Evolutionary conservation across 2,797 vertebrate genomes (phyloP).

Genomic region (Acanthopagrus latus): DNA sequence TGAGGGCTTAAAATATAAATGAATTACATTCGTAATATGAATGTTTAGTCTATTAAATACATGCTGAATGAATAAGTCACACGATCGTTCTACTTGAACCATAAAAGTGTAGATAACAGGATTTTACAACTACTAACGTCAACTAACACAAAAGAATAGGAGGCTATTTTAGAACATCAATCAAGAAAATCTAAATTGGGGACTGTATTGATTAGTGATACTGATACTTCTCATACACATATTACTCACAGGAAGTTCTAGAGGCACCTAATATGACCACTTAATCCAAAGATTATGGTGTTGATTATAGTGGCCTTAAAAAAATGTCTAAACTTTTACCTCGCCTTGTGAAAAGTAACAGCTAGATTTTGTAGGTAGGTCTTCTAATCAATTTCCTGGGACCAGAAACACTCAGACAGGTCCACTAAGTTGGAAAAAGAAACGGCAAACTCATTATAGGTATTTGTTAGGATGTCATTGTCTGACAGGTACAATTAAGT

Average conservation of each 20-base stretch:
- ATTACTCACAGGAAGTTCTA: not conserved
- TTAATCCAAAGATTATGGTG: constrained; percentile 6
- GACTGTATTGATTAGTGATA: constrained; percentile 8
- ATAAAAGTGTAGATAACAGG: constrained; percentile 15
- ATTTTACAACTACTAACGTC: constrained; percentile 14
- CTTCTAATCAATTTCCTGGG: not conserved
- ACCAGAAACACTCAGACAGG: constrained; percentile 4
- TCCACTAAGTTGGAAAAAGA: constrained; percentile 2
- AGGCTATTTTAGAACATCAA: not conserved
- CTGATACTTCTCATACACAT: not conserved
- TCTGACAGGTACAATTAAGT: constrained; percentile 9
- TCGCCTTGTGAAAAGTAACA: not conserved
- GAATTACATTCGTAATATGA: constrained; percentile 18
- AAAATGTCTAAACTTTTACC: not conserved
- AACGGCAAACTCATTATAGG: not conserved
- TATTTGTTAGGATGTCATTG: constrained; percentile 18
- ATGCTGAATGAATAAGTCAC: constrained; percentile 34
- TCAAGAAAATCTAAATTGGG: not conserved
- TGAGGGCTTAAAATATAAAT: constrained; percentile 14
- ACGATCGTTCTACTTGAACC: constrained; percentile 6
- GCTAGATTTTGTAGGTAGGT: not conserved
- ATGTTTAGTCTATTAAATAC: constrained; percentile 45
- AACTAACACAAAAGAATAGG: not conserved
- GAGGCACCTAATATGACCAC: not conserved
- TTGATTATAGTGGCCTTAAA: not conserved